phyloP scores from a whole-genome alignment of 1,140 invertebrate genomes.

The Drosophila mauritiana region DNA sequence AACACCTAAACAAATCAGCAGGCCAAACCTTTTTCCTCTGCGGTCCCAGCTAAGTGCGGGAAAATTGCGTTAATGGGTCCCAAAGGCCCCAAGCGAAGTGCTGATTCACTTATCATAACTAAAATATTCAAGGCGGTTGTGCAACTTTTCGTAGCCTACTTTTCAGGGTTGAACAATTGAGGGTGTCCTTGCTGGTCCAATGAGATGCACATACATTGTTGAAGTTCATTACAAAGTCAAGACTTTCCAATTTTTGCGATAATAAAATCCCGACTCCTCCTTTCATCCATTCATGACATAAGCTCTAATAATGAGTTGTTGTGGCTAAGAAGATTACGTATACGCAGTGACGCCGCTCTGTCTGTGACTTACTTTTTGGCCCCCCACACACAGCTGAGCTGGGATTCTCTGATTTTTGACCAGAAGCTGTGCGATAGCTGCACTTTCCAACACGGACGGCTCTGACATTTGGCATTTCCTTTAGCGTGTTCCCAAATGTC shows the following conservation, averaged over 20 bases:
- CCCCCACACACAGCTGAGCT: constrained; percentile 8
- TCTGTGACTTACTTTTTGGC: constrained; percentile 36
- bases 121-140: constrained; percentile 31
- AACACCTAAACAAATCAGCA: constrained; percentile 49
- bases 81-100: constrained; percentile 15
- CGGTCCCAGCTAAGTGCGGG: constrained; percentile 15
- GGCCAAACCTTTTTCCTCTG: constrained; percentile 6
- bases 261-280: constrained; percentile 6
- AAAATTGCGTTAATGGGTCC: constrained; percentile 52
- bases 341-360: constrained; percentile 59
- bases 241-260: constrained; percentile 18
- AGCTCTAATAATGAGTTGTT: constrained; percentile 32
- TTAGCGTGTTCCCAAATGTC: constrained; percentile 52
- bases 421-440: constrained; percentile 41
- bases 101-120: constrained; percentile 33
- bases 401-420: not conserved
- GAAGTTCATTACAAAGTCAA: constrained; percentile 48
- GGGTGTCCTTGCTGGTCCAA: not conserved
- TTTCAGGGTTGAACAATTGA: constrained; percentile 5
- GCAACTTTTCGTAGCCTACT: constrained; percentile 31
- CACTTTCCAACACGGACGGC: constrained; percentile 11
- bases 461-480: constrained; percentile 68
- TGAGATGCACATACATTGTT: constrained; percentile 63
- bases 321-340: constrained; percentile 49
- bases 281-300: constrained; percentile 34